Evolutionary conservation across 2,797 vertebrate genomes (phyloP).

Genomic region (Syngnathus acus): DNA sequence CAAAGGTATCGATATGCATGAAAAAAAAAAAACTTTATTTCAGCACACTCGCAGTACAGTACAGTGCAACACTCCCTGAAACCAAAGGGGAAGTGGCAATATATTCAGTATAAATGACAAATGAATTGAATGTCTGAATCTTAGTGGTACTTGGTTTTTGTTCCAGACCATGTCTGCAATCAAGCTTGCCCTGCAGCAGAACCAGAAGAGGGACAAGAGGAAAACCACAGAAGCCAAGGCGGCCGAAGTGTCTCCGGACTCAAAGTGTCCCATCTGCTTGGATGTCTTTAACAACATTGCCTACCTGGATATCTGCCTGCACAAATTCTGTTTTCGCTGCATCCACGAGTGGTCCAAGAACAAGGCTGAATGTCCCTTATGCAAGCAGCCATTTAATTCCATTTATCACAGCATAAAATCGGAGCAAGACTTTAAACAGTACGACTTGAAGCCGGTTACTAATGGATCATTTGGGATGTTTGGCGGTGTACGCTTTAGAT

Average conservation of each 20-base stretch:
- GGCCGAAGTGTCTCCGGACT: conserved; percentile 84
- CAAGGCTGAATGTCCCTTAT: conserved; percentile 93
- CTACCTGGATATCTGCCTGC: conserved; percentile 83
- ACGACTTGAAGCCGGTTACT: conserved; percentile 72
- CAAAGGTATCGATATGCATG: neutral
- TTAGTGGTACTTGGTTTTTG: neutral
- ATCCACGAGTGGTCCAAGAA: conserved; percentile 96
- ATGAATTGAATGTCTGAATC: no score
- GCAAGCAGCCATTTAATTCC: conserved; percentile 88
- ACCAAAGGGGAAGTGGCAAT: no score
- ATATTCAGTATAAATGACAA: no score
- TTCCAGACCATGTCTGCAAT: conserved; percentile 63
- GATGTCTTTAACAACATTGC: conserved; percentile 88
- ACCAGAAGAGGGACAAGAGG: conserved; percentile 52
- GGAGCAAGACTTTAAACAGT: conserved; percentile 86
- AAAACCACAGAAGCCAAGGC: conserved; percentile 64
- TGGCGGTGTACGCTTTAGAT: conserved; percentile 79
- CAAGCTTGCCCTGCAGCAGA: conserved; percentile 50
- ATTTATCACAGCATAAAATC: conserved; percentile 90
- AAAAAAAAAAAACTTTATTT: no score
- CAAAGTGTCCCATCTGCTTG: conserved; percentile 94
- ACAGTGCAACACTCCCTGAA: no score
- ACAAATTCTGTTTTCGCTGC: conserved; percentile 93
- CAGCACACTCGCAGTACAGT: no score
- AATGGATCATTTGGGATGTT: conserved; percentile 78